Base-by-base conservation (phyloP, 2,113 vertebrate genomes). In the Cynocephalus volans region DNA sequence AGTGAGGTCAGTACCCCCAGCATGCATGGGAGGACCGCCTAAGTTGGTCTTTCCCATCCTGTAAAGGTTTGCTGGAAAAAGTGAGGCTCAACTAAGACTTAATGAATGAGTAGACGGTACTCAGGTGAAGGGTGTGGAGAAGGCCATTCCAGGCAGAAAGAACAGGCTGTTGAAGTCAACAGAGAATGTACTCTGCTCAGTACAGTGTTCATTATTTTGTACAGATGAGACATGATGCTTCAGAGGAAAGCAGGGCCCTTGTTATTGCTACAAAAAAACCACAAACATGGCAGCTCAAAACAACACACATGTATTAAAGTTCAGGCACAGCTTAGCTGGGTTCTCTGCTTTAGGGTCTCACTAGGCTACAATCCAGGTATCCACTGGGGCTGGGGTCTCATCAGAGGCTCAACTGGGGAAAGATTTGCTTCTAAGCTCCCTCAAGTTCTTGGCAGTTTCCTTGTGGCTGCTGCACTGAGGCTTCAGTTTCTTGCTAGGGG, bases 41-140 rank as follows among this genome's bases (percentile, higher is more conserved):
- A 52, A 90, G 62, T 77, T 58, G 73, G 19, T 80, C n/a, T 56
- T 21, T 19, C 36, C 10, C 80, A 13, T 36, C 82, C 41, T 86
- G 13, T 94, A 36, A 77, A 88, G 62, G 36, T 64, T 90, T 94
- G 41, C 89, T 79, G 60, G 70, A 14, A n/a, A 48, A 45, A 69
- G 15, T 17, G 62, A 92, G 31, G 33, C 58, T 87, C 26, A 41
- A 3, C 64, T 11, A 21, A 76, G 41, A 85, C 21, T 77, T 73
- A 11, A 48, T 18, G 12, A 91, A 65, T 11, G 58, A 58, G 17
- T 73, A 50, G 54, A 87, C 62, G 36, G 36, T 58, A 86, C 21
- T 72, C 54, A 69, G 31, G 52, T 33, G 19, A 69, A 56, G 69
- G 45, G 33, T 48, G 18, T 24, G 31, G n/a, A 5, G 45, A 72